Base-by-base conservation (phyloP, 2,113 vertebrate species). In the Terrapene triunguis region DNA sequence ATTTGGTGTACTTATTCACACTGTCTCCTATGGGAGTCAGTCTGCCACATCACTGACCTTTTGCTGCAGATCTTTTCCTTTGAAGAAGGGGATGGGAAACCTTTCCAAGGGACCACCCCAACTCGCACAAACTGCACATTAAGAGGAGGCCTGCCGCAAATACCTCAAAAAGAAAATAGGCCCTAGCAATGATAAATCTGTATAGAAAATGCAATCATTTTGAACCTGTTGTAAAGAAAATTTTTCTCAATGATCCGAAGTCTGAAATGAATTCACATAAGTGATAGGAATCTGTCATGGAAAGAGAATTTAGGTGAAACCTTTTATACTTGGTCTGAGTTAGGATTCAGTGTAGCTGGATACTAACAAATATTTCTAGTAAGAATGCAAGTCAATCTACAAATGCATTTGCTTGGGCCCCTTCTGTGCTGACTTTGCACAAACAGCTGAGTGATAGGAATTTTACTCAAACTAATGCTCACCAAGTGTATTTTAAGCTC, bases 11-110 rank as follows among this genome's bases (percentile, higher is more conserved):
- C 25, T 19, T 84, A 76, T 90, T 82, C 91, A 95, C 59, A 42
- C 38, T 50, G 44, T 0, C 0, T 79, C 50, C 87, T 22, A 0
- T 16, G 8, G 42, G 84, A 87, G 24, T 69, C 69, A 50, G 9
- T 1, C 42, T 32, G 24, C 48, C 83, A 92, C 44, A n/a, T 2
- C 54, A 48, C 0, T 35, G 50, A n/a, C 81, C 5, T 87, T 79
- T 38, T 59, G 51, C 0, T 0, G 25, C 22, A n/a, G 8, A 29
- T 5, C 6, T 91, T 85, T 22, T 62, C 11, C 53, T 76, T 42
- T 78, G 91, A 72, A 27, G 14, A n/a, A 80, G 8, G 24, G 10
- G 22, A 57, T 57, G 24, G 55, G 24, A 57, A 25, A 57, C 9
- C 24, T 57, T 57, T 57, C 55, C 62, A n/a, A 65, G 16, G 32